phyloP scores from a whole-genome alignment of 2,888 invertebrate species.

The Sialis lutaria region DNA sequence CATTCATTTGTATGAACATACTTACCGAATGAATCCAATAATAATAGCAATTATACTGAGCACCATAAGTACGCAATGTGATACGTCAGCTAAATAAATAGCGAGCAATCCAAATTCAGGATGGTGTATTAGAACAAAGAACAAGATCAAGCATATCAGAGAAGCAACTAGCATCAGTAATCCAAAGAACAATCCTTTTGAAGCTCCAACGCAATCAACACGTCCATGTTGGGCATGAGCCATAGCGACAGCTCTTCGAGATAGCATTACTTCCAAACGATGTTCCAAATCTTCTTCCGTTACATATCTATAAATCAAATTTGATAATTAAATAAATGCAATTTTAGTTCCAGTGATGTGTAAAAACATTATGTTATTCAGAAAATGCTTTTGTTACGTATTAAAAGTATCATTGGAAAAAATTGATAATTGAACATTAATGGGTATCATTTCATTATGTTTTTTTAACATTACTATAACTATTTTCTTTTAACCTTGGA shows the following conservation, averaged over 20 bases:
- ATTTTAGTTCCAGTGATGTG: no score
- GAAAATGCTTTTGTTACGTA: no score
- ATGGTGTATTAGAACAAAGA: slow-evolving; percentile 86
- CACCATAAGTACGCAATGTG: slow-evolving; percentile 75
- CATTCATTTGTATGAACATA: slow-evolving; percentile 6
- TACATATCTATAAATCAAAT: slow-evolving; percentile 30
- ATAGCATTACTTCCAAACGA: slow-evolving; percentile 73
- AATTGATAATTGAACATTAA: neutral
- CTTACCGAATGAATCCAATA: slow-evolving; percentile 76
- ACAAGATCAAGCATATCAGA: slow-evolving; percentile 82
- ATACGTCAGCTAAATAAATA: slow-evolving; percentile 80
- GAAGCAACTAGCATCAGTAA: slow-evolving; percentile 76
- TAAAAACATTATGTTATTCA: neutral
- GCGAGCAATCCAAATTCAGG: slow-evolving; percentile 68
- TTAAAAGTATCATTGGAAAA: neutral
- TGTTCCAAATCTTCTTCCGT: slow-evolving; percentile 76
- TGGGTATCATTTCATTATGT: neutral
- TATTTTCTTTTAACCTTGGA: slow-evolving; percentile 37
- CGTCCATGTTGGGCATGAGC: slow-evolving; percentile 70
- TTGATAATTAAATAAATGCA: no score
- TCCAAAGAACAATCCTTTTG: slow-evolving; percentile 85
- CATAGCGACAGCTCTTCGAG: slow-evolving; percentile 69
- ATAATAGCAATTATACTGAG: slow-evolving; percentile 79
- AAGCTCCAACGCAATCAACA: slow-evolving; percentile 89
- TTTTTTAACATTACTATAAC: no score